Evolutionary conservation across 2,113 vertebrate species (phyloP), one percentile per base, ranked within the genome.

Genomic region (Seriola dumerili): DNA sequence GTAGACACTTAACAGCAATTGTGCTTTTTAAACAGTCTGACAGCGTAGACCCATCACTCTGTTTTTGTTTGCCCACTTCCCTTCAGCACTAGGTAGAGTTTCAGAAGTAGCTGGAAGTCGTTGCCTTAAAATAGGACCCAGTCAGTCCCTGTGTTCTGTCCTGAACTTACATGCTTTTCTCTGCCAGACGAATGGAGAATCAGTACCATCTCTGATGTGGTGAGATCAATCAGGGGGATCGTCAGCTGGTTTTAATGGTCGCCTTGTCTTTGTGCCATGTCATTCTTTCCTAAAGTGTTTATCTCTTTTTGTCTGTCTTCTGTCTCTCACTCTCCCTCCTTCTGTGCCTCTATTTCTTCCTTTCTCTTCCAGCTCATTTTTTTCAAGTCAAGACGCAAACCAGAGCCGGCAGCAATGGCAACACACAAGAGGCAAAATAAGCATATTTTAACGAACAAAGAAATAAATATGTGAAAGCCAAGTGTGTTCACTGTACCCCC

Each of bases 181-280:
- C 50, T 32, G 74, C 50, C 78, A 85, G 78, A 88, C n/a, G 29
- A 29, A 29, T 29, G 21, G 34, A 70, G 70, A 64, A 29, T 65
- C 59, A 12, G 38, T 34, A 46, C 62, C 81, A 77, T 68, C 63
- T 88, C 76, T 79, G 52, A 80, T 84, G 87, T 84, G 80, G 50
- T 58, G 34, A 76, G 72, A 77, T 87, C 54, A 85, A 80, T 88
- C 83, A 83, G 72, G 19, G 38, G 50, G 11, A 73, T 67, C 78
- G 85, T 87, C 84, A 76, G 84, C 78, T 91, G 85, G 52, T 76
- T 91, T 76, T 88, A 92, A 89, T 91, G 74, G 69, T 29, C 1
- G 58, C 65, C 17, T 88, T 90, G 90, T 84, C 81, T 81, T 72
- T 48, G 75, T 82, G 88, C 81, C 85, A 90, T 88, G 77, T 88